Conservation (phyloP, 64 coral and sea anemone species). For the Acropora tenuis region DNA sequence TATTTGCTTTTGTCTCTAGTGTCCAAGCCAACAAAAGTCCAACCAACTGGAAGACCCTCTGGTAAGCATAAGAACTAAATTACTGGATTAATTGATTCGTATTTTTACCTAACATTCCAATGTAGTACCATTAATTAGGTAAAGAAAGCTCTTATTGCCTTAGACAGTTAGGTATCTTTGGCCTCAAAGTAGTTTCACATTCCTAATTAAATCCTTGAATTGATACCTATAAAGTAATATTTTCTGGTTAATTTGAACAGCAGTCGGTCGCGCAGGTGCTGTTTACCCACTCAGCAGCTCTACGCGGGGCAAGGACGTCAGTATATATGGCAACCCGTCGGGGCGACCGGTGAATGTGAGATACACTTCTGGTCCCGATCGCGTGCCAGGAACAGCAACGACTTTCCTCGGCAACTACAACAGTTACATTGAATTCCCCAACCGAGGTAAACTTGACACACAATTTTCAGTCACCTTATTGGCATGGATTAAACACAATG, state of each 20-base stretch:
- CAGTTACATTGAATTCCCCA: slow-evolving; percentile 84
- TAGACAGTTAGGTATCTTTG: too few species aligned
- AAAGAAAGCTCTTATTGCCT: too few species aligned
- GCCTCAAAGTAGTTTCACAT: background rate
- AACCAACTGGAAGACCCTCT: slow-evolving; percentile 12
- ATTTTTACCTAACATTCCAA: background rate
- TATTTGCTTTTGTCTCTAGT: background rate
- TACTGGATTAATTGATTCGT: background rate
- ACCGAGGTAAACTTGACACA: slow-evolving; percentile 73
- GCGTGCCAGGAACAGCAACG: slow-evolving; percentile 55
- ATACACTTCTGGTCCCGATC: slow-evolving; percentile 57
- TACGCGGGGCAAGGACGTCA: slow-evolving; percentile 48
- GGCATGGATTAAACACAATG: slow-evolving; percentile 70
- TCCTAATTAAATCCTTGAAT: background rate
- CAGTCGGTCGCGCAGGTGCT: slow-evolving; percentile 40
- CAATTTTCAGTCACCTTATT: slow-evolving; percentile 59
- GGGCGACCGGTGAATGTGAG: slow-evolving; percentile 33
- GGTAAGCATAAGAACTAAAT: background rate
- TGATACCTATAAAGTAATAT: background rate
- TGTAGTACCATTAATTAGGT: too few species aligned
- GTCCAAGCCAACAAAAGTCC: slow-evolving; percentile 12
- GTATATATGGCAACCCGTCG: slow-evolving; percentile 47
- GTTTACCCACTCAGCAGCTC: slow-evolving; percentile 64
- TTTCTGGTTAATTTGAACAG: background rate
- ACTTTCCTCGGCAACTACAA: slow-evolving; percentile 53